Conservation (phyloP, 2,797 vertebrate genomes). For the Chrysocyon brachyurus region DNA sequence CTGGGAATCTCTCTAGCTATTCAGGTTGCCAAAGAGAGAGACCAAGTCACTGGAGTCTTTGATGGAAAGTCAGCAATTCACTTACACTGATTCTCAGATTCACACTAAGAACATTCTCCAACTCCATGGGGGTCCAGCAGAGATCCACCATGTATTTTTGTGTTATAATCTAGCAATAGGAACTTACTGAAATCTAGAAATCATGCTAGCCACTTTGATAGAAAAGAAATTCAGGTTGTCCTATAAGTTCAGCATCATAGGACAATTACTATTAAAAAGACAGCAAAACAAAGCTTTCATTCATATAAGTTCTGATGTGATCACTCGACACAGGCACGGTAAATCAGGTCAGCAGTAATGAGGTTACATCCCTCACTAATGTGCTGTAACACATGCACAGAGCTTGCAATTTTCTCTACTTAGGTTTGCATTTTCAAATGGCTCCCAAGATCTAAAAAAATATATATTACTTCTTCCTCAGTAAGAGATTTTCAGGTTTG, state of each 20-base stretch:
- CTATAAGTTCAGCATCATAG: neutral
- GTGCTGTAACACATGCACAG: neutral
- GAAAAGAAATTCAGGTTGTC: neutral
- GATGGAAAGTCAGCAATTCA: neutral
- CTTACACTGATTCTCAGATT: neutral
- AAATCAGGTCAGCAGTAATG: neutral
- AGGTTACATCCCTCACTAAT: neutral
- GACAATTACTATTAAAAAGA: neutral
- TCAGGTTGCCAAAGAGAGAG: neutral
- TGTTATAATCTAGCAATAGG: neutral
- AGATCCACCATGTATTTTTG: neutral
- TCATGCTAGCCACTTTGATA: neutral
- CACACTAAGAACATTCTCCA: neutral
- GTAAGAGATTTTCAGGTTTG: neutral
- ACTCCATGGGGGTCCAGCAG: neutral
- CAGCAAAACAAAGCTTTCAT: constrained; percentile 39
- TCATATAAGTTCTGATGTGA: neutral
- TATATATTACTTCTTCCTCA: neutral
- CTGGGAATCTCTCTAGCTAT: neutral
- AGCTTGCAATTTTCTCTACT: neutral
- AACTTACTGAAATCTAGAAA: constrained; percentile 8
- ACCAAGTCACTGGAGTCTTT: neutral
- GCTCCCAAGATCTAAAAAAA: neutral
- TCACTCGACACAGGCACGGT: neutral
- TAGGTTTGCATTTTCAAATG: constrained; percentile 34